Evolutionary conservation across 64 coral and sea anemone species (phyloP).

Genomic region (Cladopsammia gracilis): DNA sequence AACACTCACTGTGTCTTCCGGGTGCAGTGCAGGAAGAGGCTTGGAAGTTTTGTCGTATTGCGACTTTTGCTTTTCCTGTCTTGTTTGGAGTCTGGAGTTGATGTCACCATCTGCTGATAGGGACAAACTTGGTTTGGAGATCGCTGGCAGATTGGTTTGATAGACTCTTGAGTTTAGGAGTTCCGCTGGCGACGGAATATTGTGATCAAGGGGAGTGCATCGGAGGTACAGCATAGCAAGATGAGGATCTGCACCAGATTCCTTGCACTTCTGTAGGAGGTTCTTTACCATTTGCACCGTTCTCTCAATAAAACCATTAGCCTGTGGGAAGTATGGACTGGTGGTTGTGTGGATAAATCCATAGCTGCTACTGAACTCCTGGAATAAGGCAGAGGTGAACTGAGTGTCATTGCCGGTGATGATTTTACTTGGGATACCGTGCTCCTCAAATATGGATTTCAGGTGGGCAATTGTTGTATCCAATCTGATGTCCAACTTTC

Average conservation of each 20-base stretch:
- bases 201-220: constrained; percentile 60
- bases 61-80: constrained; percentile 44
- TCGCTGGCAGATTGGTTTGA: constrained; percentile 60
- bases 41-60: constrained; percentile 55
- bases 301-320: constrained; percentile 59
- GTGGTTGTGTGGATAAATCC: constrained; percentile 49
- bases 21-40: constrained; percentile 10
- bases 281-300: constrained; percentile 49
- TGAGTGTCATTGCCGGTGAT: constrained; percentile 62
- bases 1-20: constrained; percentile 30
- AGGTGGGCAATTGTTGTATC: constrained; percentile 19
- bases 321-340: constrained; percentile 50
- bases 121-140: constrained; percentile 26
- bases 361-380: constrained; percentile 50
- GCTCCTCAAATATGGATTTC: constrained; percentile 51
- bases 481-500: constrained; percentile 34
- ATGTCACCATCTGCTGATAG: not conserved
- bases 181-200: constrained; percentile 46
- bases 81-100: constrained; percentile 45
- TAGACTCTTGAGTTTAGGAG: constrained; percentile 65
- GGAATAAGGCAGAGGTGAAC: constrained; percentile 48
- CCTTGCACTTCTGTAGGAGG: constrained; percentile 55
- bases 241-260: constrained; percentile 70
- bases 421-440: constrained; percentile 31
- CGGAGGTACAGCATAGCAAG: constrained; percentile 60